Evolutionary conservation across 2,888 invertebrate species (phyloP).

Genomic region (Drosophila helvetica): DNA sequence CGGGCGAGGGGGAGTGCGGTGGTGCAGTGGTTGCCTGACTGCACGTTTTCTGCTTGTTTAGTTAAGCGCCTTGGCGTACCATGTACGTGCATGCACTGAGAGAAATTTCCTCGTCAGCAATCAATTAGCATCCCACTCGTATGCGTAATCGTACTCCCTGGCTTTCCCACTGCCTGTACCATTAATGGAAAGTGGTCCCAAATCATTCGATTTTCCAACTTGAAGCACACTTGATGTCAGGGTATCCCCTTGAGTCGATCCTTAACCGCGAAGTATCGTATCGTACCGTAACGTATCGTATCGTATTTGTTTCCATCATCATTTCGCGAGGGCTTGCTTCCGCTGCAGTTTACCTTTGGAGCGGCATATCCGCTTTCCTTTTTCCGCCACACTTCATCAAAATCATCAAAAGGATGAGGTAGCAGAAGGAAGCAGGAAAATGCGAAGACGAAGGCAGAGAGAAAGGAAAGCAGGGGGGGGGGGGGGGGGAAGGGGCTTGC

Average conservation of each 20-base stretch:
- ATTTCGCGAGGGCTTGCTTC: constrained; percentile 35
- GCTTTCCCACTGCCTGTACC: background rate
- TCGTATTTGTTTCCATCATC: constrained; percentile 32
- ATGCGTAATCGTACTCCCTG: background rate
- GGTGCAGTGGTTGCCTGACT: constrained; percentile 19
- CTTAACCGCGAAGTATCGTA: background rate
- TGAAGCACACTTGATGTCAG: background rate
- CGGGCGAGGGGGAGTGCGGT: constrained; percentile 10
- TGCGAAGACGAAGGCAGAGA: background rate
- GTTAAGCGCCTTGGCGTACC: constrained; percentile 33
- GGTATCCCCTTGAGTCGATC: background rate
- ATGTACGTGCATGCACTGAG: constrained; percentile 27
- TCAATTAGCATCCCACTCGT: constrained; percentile 31
- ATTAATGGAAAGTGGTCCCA: background rate
- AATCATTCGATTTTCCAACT: too few species aligned
- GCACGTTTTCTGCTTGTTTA: constrained; percentile 45
- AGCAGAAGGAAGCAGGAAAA: background rate
- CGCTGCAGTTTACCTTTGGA: constrained; percentile 36
- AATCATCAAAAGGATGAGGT: constrained; percentile 5
- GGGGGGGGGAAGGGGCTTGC: constrained; percentile 5
- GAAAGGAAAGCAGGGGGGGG: background rate
- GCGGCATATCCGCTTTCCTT: constrained; percentile 50
- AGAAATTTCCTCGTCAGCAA: constrained; percentile 25
- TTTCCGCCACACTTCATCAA: constrained; percentile 47
- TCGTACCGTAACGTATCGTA: background rate